These are phyloP conservation scores for Lasioglossum zephyrum DNA, from an alignment of 2,888 invertebrate genomes.

Conservation along the genomic window DNA sequence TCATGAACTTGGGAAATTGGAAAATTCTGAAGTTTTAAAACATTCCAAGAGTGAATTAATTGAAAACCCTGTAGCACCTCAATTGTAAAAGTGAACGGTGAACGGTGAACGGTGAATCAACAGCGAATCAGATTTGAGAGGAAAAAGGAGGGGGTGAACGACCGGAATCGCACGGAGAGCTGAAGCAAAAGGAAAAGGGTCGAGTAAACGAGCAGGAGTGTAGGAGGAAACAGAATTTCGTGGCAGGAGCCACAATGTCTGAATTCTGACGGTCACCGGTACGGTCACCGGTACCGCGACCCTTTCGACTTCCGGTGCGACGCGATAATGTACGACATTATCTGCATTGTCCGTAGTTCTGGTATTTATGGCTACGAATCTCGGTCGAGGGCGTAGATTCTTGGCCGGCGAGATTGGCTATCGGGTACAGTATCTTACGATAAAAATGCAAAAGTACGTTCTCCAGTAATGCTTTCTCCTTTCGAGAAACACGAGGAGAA, in stretches of 20 bases:
- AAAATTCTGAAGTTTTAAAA: too few species aligned
- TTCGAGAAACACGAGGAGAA: background rate
- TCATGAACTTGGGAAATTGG: too few species aligned
- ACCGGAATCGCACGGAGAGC: too few species aligned
- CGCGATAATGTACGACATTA: conserved; percentile 56
- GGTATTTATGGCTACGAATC: conserved; percentile 54
- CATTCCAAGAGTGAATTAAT: too few species aligned
- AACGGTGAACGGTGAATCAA: too few species aligned
- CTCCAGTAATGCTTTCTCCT: background rate
- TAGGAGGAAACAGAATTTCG: conserved; percentile 37
- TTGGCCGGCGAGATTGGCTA: conserved; percentile 46
- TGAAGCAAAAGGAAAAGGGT: too few species aligned
- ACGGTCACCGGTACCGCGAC: conserved; percentile 53
- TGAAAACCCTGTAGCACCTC: too few species aligned
- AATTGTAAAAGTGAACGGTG: too few species aligned
- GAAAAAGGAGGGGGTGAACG: too few species aligned
- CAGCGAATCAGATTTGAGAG: too few species aligned
- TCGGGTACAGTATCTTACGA: conserved; percentile 33
- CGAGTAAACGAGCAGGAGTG: conserved; percentile 11
- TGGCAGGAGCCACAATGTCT: conserved; percentile 59
- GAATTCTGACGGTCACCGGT: too few species aligned
- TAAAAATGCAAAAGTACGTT: conserved; percentile 43
- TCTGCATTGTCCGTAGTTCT: conserved; percentile 57
- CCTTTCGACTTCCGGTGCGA: conserved; percentile 55
- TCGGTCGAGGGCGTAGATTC: conserved; percentile 37